Conservation (phyloP, 1,140 invertebrate genomes). For the Diachasma alloeum region DNA sequence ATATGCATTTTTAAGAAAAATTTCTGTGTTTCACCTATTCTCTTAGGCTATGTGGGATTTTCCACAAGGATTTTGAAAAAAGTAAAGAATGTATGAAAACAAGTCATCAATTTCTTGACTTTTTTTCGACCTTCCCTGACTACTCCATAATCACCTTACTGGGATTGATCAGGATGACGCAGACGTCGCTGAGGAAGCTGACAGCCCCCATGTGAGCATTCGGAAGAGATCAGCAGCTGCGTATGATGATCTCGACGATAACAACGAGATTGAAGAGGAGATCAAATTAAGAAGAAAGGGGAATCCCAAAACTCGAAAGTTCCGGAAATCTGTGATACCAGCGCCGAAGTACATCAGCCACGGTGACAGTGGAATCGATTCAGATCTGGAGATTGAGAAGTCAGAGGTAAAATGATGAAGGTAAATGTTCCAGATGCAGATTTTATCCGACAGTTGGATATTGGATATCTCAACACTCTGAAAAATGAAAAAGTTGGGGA, state of each 20-base stretch:
- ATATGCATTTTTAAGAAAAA: no score
- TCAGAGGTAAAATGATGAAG: not conserved
- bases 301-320: not conserved
- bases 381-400: not conserved
- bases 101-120: no score
- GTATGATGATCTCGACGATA: not conserved
- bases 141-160: no score
- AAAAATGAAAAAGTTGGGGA: not conserved
- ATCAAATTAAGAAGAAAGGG: slow-evolving; percentile 14
- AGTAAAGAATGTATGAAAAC: no score
- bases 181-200: not conserved
- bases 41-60: no score
- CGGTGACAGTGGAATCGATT: not conserved
- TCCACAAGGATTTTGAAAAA: no score
- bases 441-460: not conserved
- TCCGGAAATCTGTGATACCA: not conserved
- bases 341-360: not conserved
- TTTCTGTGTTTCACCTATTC: no score
- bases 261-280: not conserved
- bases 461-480: no score
- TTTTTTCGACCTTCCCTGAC: no score
- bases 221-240: not conserved
- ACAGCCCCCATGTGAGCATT: not conserved
- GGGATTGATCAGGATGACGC: not conserved
- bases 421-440: not conserved